Evolutionary conservation across 2,797 vertebrate genomes (phyloP).

Genomic region (Amniataba percoides): DNA sequence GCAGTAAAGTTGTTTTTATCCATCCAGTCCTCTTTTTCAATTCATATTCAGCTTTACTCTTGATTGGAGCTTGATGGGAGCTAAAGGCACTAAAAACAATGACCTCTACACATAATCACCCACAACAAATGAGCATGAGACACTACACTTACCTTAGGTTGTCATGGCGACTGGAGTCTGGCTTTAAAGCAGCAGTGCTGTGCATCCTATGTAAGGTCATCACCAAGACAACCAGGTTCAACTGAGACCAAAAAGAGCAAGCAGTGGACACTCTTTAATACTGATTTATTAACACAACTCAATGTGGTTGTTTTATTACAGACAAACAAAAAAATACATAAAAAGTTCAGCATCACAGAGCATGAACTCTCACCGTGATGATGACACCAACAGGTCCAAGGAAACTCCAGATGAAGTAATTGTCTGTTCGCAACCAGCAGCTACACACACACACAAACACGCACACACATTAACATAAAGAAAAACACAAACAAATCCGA

Average conservation of each 20-base stretch:
- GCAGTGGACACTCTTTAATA: slow-evolving; percentile 15
- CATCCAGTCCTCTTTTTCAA: background rate
- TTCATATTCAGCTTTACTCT: background rate
- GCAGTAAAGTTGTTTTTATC: background rate
- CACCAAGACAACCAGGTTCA: slow-evolving; percentile 92
- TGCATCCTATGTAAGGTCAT: slow-evolving; percentile 94
- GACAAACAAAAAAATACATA: background rate
- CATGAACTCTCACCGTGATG: slow-evolving; percentile 86
- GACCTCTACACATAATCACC: background rate
- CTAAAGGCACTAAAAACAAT: background rate
- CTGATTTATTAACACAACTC: background rate
- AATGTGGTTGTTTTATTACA: background rate
- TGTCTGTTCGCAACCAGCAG: slow-evolving; percentile 94
- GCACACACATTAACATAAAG: slow-evolving; percentile 9
- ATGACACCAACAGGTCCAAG: slow-evolving; percentile 91
- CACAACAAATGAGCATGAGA: slow-evolving; percentile 16
- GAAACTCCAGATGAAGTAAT: slow-evolving; percentile 96
- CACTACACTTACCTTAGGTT: slow-evolving; percentile 89
- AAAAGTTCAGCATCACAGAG: background rate
- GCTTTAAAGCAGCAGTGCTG: slow-evolving; percentile 91
- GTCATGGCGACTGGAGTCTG: slow-evolving; percentile 94
- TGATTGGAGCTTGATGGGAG: background rate
- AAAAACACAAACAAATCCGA: slow-evolving; percentile 24
- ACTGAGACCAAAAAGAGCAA: slow-evolving; percentile 71
- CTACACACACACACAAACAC: slow-evolving; percentile 72